phyloP scores from a whole-genome alignment of 2,888 invertebrate genomes.

The Eupithecia vulgata region DNA sequence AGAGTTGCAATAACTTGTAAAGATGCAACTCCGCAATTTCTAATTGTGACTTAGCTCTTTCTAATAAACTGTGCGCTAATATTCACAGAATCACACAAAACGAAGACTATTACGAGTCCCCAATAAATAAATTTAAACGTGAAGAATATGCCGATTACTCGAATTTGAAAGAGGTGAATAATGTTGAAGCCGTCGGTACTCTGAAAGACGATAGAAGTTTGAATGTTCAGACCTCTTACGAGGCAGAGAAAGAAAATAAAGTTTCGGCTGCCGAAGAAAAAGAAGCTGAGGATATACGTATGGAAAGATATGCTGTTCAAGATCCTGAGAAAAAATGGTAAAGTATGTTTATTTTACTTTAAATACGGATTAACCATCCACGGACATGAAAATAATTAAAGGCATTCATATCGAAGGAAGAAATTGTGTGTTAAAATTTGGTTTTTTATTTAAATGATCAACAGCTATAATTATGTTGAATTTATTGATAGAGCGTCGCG shows the following conservation, averaged over 20 bases:
- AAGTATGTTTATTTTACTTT: constrained; percentile 6
- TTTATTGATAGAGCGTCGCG: neutral
- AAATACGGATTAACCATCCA: neutral
- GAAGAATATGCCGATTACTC: constrained; percentile 43
- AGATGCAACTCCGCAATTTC: neutral
- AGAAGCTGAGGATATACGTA: neutral
- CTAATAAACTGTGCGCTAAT: constrained; percentile 11
- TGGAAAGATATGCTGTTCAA: neutral
- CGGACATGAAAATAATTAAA: neutral
- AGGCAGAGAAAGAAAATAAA: neutral
- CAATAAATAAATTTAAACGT: constrained; percentile 32
- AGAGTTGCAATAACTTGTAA: neutral
- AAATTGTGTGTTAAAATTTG: neutral
- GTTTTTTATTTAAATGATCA: no score
- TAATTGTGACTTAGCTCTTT: neutral
- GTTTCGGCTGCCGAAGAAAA: neutral
- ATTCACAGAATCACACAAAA: constrained; percentile 37
- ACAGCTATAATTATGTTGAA: neutral
- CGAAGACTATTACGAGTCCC: constrained; percentile 43
- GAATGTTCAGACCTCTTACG: neutral
- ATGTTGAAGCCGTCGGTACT: constrained; percentile 17
- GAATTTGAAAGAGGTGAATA: constrained; percentile 17
- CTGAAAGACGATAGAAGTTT: neutral
- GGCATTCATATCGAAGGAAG: neutral
- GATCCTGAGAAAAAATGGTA: constrained; percentile 57